A percentile compares a stretch with the other conserved stretches of the same genome.
These are phyloP conservation scores for Epinephelus moara DNA, from an alignment of 2,113 vertebrate genomes.

Conservation along the genomic window DNA sequence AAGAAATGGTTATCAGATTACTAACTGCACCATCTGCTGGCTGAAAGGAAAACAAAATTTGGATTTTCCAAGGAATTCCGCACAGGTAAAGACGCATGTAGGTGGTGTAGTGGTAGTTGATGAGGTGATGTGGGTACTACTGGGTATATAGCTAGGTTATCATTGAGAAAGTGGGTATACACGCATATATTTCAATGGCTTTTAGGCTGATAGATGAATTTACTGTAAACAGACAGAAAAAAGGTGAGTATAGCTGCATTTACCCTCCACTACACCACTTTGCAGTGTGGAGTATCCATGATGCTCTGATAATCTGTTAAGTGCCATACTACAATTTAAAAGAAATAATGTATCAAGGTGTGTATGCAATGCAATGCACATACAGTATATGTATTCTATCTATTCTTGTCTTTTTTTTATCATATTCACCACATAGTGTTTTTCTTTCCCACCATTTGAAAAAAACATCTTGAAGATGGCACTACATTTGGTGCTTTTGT, in stretches of 20 bases:
- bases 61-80: slow-evolving; percentile 10
- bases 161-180: no score
- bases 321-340: not conserved
- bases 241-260: no score
- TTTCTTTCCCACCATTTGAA: not conserved
- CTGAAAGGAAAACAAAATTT: slow-evolving; percentile 31
- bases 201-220: no score
- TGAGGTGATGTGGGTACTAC: no score
- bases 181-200: no score
- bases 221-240: no score
- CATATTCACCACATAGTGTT: not conserved
- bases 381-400: not conserved
- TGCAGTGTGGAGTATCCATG: not conserved
- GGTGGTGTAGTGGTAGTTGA: not conserved
- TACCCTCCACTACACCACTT: no score
- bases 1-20: slow-evolving; percentile 8
- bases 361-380: not conserved
- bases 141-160: no score
- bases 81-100: not conserved
- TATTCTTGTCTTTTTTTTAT: not conserved
- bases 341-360: not conserved
- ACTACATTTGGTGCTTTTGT: not conserved
- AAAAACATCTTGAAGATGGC: not conserved
- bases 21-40: slow-evolving; percentile 64
- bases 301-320: not conserved